These are phyloP conservation scores for Stenodera caucasica DNA, from an alignment of 2,888 invertebrate genomes.

Conservation along the genomic window DNA sequence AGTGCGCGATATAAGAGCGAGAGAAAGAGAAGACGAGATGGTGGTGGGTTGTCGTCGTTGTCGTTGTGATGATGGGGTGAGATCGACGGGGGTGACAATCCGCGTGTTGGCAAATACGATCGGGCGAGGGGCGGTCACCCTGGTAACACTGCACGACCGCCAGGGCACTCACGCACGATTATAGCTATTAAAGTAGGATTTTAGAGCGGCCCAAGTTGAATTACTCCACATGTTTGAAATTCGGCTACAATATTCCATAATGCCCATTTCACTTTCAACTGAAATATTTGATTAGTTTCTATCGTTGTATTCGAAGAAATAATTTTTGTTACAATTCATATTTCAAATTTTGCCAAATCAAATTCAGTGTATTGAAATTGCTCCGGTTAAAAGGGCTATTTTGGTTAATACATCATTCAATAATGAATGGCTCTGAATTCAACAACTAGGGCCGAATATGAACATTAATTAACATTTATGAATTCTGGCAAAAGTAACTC, in stretches of 20 bases:
- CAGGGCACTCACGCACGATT: conserved; percentile 52
- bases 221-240: conserved; percentile 37
- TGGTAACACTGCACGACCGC: conserved; percentile 50
- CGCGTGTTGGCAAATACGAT: conserved; percentile 48
- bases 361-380: too few species aligned
- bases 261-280: not conserved
- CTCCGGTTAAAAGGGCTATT: not conserved
- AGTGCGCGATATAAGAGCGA: not conserved
- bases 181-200: conserved; percentile 54
- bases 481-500: conserved; percentile 12
- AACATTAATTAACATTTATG: conserved; percentile 15
- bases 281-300: not conserved
- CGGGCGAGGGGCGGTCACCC: conserved; percentile 48
- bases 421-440: not conserved
- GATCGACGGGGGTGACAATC: conserved; percentile 36
- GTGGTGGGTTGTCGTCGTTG: not conserved
- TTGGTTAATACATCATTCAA: not conserved
- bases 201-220: conserved; percentile 44
- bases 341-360: not conserved
- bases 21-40: not conserved
- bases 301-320: not conserved
- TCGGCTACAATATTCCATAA: not conserved
- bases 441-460: not conserved
- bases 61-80: conserved; percentile 26
- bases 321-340: not conserved